Base-by-base conservation (phyloP, 2,797 vertebrate genomes). In the Discoglossus pictus region DNA sequence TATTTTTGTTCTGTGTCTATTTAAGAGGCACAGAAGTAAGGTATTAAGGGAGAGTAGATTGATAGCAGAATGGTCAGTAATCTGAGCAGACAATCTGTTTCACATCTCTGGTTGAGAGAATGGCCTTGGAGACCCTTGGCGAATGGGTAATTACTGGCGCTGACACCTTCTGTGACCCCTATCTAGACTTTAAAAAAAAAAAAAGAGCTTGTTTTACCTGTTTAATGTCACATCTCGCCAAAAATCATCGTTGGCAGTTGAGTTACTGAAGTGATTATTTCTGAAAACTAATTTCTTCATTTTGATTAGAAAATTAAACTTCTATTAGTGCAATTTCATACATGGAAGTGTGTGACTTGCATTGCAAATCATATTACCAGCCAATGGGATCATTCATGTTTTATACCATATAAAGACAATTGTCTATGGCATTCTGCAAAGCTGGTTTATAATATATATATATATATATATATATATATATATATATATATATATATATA, bases 261-360 rank as follows among this genome's bases (percentile, higher is more conserved):
- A 61, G 67, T 65, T 59, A 53, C 17, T 56, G 61, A 38, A 48
- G 61, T 59, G 52, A 79, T 79, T 80, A 69, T 76, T 83, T 67
- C 75, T 8, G 18, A 61, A 76, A 77, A 76, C 46, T 79, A 23
- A 80, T 80, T 79, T 82, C 56, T 70, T 78, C 79, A 73, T 54
- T 80, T 75, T 73, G 69, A 72, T 60, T 73, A 48, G 47, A 55
- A 82, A 81, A 83, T 80, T 79, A 83, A 81, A 80, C 61, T 61
- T 55, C 17, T 36, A 73, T 73, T 74, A 72, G 47, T 65, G 64
- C 17, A 31, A 61, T 78, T 80, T 70, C 65, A 68, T 58, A 20
- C 38, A 38, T 2, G 16, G 38, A 25, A 39, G 15, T 15, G 21
- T 24, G 31, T 0, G 38, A 40, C 62, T 13, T 38, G 47, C 58